Conservation (phyloP, 2,888 invertebrate genomes). For the Sinodicranocentrus sp. region DNA sequence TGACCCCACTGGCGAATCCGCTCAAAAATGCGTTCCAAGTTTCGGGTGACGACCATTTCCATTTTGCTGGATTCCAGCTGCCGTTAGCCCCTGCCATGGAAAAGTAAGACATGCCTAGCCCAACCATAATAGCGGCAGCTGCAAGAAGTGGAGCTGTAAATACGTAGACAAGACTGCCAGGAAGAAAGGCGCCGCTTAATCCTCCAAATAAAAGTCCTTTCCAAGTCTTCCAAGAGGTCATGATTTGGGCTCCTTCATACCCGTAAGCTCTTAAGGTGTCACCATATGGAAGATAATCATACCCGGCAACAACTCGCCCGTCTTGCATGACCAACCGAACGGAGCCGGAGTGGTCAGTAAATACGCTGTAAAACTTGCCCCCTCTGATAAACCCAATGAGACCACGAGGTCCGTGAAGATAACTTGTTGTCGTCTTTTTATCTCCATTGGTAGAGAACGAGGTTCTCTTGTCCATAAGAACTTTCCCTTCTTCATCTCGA, state of each 20-base stretch:
- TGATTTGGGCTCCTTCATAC: too few species aligned
- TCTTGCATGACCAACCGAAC: constrained; percentile 67
- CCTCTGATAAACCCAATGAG: constrained; percentile 59
- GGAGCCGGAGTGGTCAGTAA: constrained; percentile 75
- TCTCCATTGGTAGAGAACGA: background rate
- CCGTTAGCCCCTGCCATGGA: background rate
- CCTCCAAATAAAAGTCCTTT: constrained; percentile 24
- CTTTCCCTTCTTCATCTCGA: constrained; percentile 48
- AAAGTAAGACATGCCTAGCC: background rate
- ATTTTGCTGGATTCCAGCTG: constrained; percentile 17
- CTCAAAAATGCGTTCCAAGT: constrained; percentile 11
- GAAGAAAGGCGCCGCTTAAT: constrained; percentile 20
- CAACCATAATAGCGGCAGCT: background rate
- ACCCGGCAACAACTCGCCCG: constrained; percentile 74
- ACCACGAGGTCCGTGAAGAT: constrained; percentile 65
- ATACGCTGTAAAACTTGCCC: constrained; percentile 63
- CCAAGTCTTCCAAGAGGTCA: too few species aligned
- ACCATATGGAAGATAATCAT: constrained; percentile 76
- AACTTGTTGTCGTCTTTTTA: constrained; percentile 7
- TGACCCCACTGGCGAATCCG: background rate
- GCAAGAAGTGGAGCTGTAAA: background rate
- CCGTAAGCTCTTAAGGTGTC: constrained; percentile 61
- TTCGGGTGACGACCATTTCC: constrained; percentile 20
- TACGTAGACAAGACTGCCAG: constrained; percentile 26
- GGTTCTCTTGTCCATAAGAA: constrained; percentile 44